Evolutionary conservation across 2,797 vertebrate genomes (phyloP), one percentile per base, ranked within the genome.

Genomic region (Eupleurogrammus muticus): DNA sequence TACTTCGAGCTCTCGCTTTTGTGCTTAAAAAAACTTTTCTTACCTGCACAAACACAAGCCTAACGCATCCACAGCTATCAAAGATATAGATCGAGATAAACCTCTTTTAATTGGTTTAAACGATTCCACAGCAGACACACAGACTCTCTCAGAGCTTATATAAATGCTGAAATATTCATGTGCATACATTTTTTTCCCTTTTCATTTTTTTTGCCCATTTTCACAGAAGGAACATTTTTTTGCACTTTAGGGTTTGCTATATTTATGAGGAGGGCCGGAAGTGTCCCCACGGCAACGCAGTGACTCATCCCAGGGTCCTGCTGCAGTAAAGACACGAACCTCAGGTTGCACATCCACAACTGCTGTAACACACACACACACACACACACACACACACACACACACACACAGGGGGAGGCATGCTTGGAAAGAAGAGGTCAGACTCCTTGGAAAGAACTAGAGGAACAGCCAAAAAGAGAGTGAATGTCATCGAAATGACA

Each of bases 181-280:
- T 79, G 59, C 77, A 79, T 88, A 85, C 89, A 90, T 87, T 82
- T 79, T 81, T 90, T 73, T 83, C 64, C 76, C 63, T 71, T 85
- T 79, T 24, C 11, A 80, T 73, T 77, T 63, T 61, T 62, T 65
- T 66, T 48, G 47, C 66, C 77, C 82, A 76, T 87, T 93, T 90
- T 82, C 42, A 84, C 88, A 84, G 58, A 56, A n/a, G 63, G 65
- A 93, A 94, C 93, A 94, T 92, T 94, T 91, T 92, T 94, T 85
- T 94, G 93, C 94, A 94, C 94, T 95, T 94, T 92, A 92, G 64
- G 84, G 68, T 90, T 91, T 94, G 85, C 86, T 87, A 93, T 94
- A 94, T 95, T 95, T 90, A 95, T 94, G 93, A 94, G 79, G 70
- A 79, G 86, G 62, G 80, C 76, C 87, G 79, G 61, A 72, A 75